phyloP scores from a whole-genome alignment of 1,140 invertebrate species.

The Sarcophaga peregrina region DNA sequence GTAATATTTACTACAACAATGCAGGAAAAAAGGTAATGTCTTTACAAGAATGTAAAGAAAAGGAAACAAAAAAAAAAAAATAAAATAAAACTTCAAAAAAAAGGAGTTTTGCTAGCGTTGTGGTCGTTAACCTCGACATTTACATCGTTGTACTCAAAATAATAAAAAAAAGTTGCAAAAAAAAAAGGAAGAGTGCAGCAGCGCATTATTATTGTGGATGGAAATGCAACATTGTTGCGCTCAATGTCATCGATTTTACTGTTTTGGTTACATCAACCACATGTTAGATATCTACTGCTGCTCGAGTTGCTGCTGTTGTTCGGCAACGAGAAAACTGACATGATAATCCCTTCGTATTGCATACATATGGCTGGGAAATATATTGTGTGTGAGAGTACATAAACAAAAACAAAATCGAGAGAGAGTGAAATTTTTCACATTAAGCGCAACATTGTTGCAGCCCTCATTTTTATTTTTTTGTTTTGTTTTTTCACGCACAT shows the following conservation, averaged over 20 bases:
- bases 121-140: constrained; percentile 41
- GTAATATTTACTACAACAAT: not conserved
- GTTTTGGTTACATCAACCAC: constrained; percentile 40
- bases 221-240: constrained; percentile 59
- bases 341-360: not conserved
- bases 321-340: not conserved
- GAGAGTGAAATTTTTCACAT: constrained; percentile 24
- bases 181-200: constrained; percentile 11
- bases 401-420: constrained; percentile 1
- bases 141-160: constrained; percentile 25
- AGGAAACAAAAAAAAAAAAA: constrained; percentile 12
- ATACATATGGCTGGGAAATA: not conserved
- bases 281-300: constrained; percentile 27
- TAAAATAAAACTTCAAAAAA: not conserved
- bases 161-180: constrained; percentile 1
- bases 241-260: constrained; percentile 66
- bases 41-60: not conserved
- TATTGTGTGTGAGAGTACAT: not conserved
- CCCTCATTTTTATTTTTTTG: not conserved
- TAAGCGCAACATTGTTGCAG: constrained; percentile 36
- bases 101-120: not conserved
- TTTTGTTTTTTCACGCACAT: no score
- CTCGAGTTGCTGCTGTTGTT: not conserved
- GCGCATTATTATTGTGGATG: constrained; percentile 17
- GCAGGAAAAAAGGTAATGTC: not conserved